phyloP scores from a whole-genome alignment of 2,888 invertebrate genomes.

The Tenthredo distinguenda region DNA sequence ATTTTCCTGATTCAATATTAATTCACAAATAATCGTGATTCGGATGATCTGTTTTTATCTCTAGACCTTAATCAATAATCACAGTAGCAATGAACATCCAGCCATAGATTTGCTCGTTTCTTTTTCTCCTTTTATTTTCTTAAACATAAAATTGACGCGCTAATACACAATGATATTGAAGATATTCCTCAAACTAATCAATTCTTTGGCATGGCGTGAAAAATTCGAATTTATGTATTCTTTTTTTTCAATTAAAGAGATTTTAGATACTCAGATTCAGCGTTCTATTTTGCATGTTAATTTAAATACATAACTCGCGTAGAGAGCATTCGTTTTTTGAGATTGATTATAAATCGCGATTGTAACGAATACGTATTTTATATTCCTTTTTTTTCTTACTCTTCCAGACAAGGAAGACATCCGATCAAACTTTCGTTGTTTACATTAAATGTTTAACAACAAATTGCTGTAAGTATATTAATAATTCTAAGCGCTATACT shows the following conservation, averaged over 20 bases:
- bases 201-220: background rate
- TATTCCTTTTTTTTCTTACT: background rate
- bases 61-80: background rate
- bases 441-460: slow-evolving; percentile 44
- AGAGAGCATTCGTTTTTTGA: background rate
- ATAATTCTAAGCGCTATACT: background rate
- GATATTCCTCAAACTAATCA: background rate
- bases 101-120: slow-evolving; percentile 44
- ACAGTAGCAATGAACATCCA: slow-evolving; percentile 12
- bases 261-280: background rate
- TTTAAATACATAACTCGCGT: background rate
- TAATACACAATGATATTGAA: background rate
- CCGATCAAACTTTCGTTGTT: background rate
- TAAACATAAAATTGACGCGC: too few relatives aligned
- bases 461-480: slow-evolving; percentile 26
- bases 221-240: background rate
- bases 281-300: background rate
- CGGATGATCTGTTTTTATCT: background rate
- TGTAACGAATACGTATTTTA: background rate
- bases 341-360: background rate
- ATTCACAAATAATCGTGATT: background rate
- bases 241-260: background rate
- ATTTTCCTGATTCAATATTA: background rate
- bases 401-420: background rate
- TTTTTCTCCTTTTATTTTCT: slow-evolving; percentile 10